These are phyloP conservation scores for Chrysolina americana DNA, from an alignment of 2,888 invertebrate species.

Conservation along the genomic window DNA sequence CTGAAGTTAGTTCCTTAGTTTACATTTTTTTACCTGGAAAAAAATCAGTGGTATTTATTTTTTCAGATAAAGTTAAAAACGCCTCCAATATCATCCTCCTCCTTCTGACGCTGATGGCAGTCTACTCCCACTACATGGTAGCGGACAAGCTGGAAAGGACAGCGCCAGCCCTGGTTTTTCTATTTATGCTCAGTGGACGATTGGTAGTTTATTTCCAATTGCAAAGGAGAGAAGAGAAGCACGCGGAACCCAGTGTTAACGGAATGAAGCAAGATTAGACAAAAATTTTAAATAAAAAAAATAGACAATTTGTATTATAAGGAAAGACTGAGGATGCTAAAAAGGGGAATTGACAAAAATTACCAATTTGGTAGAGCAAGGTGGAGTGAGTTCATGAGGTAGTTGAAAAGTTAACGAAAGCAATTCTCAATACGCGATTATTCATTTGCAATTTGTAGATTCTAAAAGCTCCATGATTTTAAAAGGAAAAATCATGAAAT, in stretches of 20 bases:
- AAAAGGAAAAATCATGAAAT: no score
- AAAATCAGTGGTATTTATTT: constrained; percentile 43
- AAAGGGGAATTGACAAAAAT: neutral
- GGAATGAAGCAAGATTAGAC: constrained; percentile 67
- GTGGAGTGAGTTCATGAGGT: neutral
- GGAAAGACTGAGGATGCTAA: constrained; percentile 31
- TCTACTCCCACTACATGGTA: constrained; percentile 94
- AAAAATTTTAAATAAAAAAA: neutral
- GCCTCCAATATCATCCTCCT: constrained; percentile 89
- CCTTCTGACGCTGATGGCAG: constrained; percentile 87
- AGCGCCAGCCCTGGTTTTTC: constrained; percentile 91
- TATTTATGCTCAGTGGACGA: constrained; percentile 92
- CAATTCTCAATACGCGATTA: no score
- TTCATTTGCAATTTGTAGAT: no score
- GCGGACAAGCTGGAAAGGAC: constrained; percentile 93
- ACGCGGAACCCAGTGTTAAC: constrained; percentile 63
- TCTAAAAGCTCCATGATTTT: no score
- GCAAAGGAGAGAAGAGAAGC: constrained; percentile 67
- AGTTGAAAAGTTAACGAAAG: no score
- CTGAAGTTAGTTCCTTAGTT: no score
- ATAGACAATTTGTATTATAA: constrained; percentile 36
- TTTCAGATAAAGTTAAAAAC: constrained; percentile 92
- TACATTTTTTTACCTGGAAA: no score
- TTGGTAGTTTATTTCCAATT: constrained; percentile 86
- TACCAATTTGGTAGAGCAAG: neutral